Conservation (phyloP, 2,113 vertebrate species). For the Embiotoca jacksoni region DNA sequence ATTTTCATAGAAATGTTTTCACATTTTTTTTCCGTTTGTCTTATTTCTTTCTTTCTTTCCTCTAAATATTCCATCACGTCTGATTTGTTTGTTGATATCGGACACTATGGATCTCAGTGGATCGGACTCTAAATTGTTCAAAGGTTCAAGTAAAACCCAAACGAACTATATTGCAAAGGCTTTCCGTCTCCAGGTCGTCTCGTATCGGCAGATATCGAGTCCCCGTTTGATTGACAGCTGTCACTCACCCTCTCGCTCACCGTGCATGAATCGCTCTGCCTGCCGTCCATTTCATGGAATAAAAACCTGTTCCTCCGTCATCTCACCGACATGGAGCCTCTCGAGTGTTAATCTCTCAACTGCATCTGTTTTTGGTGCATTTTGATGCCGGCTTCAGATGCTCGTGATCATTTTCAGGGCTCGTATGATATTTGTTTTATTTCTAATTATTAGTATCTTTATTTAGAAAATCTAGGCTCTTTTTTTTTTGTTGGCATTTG, state of each 20-base stretch:
- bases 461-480: not conserved
- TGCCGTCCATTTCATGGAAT: slow-evolving; percentile 43
- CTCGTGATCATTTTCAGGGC: slow-evolving; percentile 20
- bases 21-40: no score
- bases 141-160: not conserved
- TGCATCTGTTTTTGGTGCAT: slow-evolving; percentile 16
- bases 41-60: no score
- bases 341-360: not conserved
- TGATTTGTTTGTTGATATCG: slow-evolving; percentile 18
- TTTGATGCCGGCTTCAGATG: slow-evolving; percentile 17
- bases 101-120: slow-evolving; percentile 2
- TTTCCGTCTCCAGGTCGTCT: slow-evolving; percentile 14
- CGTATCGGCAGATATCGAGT: not conserved
- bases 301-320: slow-evolving; percentile 17
- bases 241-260: slow-evolving; percentile 14
- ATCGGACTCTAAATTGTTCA: not conserved
- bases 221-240: slow-evolving; percentile 33
- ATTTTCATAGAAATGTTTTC: no score
- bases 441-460: not conserved
- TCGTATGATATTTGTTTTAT: slow-evolving; percentile 7
- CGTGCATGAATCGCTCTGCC: slow-evolving; percentile 55
- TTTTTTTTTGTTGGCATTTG: slow-evolving; percentile 14
- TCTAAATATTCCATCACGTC: not conserved
- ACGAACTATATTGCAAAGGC: not conserved
- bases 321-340: slow-evolving; percentile 9